A percentile compares a stretch with the other conserved stretches of the same genome.
Evolutionary conservation across 1,140 invertebrate genomes (phyloP).

Genomic region (Drosophila bipectinata): DNA sequence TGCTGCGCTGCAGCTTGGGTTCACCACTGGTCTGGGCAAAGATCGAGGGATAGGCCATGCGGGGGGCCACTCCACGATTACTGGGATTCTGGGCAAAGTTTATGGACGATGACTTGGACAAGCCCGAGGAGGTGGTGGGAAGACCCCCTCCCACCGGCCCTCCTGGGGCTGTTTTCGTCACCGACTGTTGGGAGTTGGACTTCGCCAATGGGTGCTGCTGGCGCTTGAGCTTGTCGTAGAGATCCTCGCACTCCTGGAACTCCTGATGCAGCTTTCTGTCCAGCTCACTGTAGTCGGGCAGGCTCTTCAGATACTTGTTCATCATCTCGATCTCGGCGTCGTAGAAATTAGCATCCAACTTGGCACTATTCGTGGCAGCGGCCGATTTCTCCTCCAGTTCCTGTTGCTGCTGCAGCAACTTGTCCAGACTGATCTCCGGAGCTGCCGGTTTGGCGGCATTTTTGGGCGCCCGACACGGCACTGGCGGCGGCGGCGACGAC

Average conservation of each 20-base stretch:
- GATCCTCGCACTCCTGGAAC: conserved; percentile 82
- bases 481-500: conserved; percentile 72
- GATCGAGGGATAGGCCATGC: conserved; percentile 79
- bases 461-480: conserved; percentile 74
- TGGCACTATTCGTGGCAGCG: conserved; percentile 64
- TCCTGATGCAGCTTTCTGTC: conserved; percentile 81
- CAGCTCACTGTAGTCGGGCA: conserved; percentile 82
- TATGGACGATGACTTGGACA: conserved; percentile 72
- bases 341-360: conserved; percentile 79
- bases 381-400: conserved; percentile 73
- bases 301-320: conserved; percentile 83
- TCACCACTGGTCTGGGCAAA: conserved; percentile 51
- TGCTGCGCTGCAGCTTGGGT: conserved; percentile 77
- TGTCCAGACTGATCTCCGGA: conserved; percentile 68
- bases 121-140: conserved; percentile 8
- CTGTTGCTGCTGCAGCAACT: conserved; percentile 73
- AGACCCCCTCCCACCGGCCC: neutral
- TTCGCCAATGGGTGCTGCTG: conserved; percentile 72
- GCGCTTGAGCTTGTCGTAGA: conserved; percentile 76
- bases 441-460: conserved; percentile 16
- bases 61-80: conserved; percentile 23
- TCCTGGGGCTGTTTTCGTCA: conserved; percentile 17
- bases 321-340: conserved; percentile 84
- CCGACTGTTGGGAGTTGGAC: conserved; percentile 74
- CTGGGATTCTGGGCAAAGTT: conserved; percentile 61